Evolutionary conservation across 2,797 vertebrate species (phyloP), one percentile per base, ranked within the genome.

Genomic region (Helostoma temminkii): DNA sequence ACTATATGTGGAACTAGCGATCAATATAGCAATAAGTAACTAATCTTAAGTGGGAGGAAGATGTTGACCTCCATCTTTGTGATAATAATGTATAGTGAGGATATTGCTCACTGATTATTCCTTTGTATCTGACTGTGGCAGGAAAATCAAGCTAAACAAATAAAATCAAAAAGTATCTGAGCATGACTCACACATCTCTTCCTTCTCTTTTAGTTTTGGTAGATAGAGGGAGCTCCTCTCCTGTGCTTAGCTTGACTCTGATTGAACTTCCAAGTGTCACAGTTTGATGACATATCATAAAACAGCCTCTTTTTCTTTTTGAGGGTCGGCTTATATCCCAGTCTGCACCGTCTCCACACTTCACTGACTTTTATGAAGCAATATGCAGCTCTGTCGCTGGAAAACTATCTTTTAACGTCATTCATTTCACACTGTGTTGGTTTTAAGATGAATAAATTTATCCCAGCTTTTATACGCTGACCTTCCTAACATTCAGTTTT

Each of bases 191-290:
- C 36, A 48, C 19, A 14, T 67, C 5, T 16, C 21, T 49, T 53
- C 26, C 26, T 68, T 77, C 55, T 88, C 76, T 88, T 46, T 85
- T 67, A 71, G 52, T 46, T 87, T 76, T 54, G 79, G 88, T 85
- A 93, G 89, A 88, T 81, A 91, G 90, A 92, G 86, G 88, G 88
- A 86, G 89, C 89, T 85, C 5, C 83, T 87, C 83, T 87, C 78
- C 84, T 85, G 66, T 79, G 25, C 28, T 88, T 86, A 21, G 46
- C 52, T 43, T 48, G 21, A 26, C 62, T 68, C 32, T 75, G 47
- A 75, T 30, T 63, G 25, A 69, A 43, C 47, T 56, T 73, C 45
- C 37, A 9, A 45, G 42, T 74, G 53, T 77, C 68, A 82, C 65
- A 73, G 73, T 55, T 78, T 47, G 63, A 55, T 81, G 66, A 74